Evolutionary conservation across 2,797 vertebrate genomes (phyloP), one percentile per base, ranked within the genome.

Genomic region (Oreortyx pictus): DNA sequence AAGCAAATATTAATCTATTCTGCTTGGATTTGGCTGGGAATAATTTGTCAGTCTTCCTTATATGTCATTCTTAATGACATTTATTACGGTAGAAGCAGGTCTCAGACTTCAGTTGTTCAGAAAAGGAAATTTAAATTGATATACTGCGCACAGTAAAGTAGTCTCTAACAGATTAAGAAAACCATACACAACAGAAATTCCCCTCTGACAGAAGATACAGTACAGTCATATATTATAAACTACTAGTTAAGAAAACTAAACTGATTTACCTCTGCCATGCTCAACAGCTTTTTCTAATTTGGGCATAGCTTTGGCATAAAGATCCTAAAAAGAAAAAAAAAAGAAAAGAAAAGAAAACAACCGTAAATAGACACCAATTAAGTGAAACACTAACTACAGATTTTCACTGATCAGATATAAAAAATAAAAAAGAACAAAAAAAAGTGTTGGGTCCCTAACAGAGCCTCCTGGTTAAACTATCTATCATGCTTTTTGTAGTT

Each of bases 291-390:
- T 92, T 96, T 96, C 97, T 92, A 99, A 81, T 54, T 96, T 97
- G 33, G 99, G 99, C 94, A 98, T 97, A 93, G 97, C 95, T 19
- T 96, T 98, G 86, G 88, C 93, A 95, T 98, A 99, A 24, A 94
- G 96, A 87, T 96, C 97, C 99, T 99, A 96, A 6, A 86, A 75
- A 94, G 92, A 73, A 86, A 52, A 85, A 89, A 89, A 50, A 37
- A 37, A 37, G 37, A 23, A 87, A 70, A 15, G 50, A 52, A 52
- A 44, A 44, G 10, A 78, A 72, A 67, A 79, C 7, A 90, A 79
- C 10, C 33, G 76, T 87, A 93, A 94, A 81, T 75, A 87, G 68
- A 72, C 37, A 85, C 16, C 82, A 96, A 82, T 37, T 29, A 95
- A 84, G 82, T 68, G 91, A 87, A 90, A 74, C 56, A 81, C 52